A percentile compares a stretch with the other conserved stretches of the same genome.
Conservation (phyloP, 2,797 vertebrate genomes). For the Sebastes kiyomatsui region DNA sequence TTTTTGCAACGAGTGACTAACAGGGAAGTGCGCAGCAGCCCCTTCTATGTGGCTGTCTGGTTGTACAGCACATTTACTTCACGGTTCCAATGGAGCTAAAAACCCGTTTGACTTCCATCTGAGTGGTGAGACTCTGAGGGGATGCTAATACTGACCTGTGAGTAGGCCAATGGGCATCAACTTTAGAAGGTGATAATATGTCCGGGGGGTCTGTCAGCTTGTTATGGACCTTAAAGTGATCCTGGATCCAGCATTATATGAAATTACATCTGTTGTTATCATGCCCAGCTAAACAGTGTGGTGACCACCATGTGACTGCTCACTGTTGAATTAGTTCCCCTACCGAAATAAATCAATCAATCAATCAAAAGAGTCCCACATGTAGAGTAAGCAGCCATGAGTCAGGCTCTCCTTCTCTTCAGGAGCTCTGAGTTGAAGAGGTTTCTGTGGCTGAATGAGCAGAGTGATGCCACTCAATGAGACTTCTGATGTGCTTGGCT, state of each 20-base stretch:
- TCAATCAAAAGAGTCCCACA: no score
- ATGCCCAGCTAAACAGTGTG: no score
- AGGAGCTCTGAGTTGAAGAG: no score
- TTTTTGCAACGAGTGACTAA: no score
- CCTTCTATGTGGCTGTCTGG: not conserved
- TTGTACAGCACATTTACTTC: no score
- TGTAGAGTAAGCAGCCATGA: no score
- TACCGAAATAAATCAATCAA: not conserved
- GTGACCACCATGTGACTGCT: not conserved
- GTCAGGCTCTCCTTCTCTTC: no score
- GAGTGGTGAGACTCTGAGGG: not conserved
- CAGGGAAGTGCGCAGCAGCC: not conserved
- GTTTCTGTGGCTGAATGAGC: no score
- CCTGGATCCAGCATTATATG: no score
- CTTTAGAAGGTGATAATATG: not conserved
- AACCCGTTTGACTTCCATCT: not conserved
- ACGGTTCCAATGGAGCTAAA: not conserved
- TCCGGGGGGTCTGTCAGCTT: not conserved
- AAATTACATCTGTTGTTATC: no score
- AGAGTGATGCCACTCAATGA: not conserved
- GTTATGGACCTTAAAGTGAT: not conserved
- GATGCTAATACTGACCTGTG: not conserved
- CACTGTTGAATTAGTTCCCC: not conserved
- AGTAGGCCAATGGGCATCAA: not conserved
- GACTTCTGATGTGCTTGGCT: not conserved